These are phyloP conservation scores for Phalera bucephala DNA, from an alignment of 2,888 invertebrate species.

Conservation along the genomic window DNA sequence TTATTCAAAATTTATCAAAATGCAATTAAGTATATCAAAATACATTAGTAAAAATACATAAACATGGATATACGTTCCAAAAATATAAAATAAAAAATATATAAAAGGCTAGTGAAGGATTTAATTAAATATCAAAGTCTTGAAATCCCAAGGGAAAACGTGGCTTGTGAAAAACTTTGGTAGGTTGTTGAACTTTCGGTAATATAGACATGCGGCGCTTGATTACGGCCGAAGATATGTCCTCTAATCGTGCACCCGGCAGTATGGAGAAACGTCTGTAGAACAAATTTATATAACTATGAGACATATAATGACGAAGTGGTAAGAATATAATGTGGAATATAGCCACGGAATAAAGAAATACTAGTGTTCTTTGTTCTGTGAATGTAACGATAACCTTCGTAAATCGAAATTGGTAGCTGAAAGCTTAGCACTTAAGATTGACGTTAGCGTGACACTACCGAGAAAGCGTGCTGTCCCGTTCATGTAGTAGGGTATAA, in stretches of 20 bases:
- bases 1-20: neutral
- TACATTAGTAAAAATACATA: neutral
- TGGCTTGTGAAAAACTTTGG: conserved; percentile 37
- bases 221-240: conserved; percentile 22
- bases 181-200: conserved; percentile 50
- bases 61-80: neutral
- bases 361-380: too few relatives aligned
- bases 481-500: too few relatives aligned
- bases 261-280: conserved; percentile 68
- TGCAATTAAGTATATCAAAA: neutral
- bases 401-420: too few relatives aligned
- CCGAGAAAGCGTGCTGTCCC: too few relatives aligned
- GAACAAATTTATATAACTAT: conserved; percentile 11
- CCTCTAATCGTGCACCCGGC: conserved; percentile 58
- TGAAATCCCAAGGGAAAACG: conserved; percentile 59
- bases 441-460: too few relatives aligned
- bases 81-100: too few relatives aligned
- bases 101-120: neutral
- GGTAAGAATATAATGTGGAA: too few relatives aligned
- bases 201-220: conserved; percentile 58
- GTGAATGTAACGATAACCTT: too few relatives aligned
- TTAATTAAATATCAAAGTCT: conserved; percentile 54
- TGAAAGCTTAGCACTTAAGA: too few relatives aligned
- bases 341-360: too few relatives aligned
- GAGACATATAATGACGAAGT: neutral